phyloP scores from a whole-genome alignment of 2,797 vertebrate genomes.

The Amazona finschi region DNA sequence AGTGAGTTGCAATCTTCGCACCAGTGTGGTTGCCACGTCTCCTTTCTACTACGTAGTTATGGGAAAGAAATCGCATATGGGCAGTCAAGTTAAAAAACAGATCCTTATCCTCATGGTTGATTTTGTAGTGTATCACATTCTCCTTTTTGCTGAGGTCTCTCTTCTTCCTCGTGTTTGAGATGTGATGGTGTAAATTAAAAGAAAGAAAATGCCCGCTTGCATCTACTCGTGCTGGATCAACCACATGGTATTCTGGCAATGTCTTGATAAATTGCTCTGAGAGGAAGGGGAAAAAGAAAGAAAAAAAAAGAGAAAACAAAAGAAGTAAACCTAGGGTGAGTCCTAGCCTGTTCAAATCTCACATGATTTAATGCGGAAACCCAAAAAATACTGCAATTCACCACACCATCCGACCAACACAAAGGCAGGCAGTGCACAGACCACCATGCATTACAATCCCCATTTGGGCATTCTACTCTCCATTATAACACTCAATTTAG shows the following conservation, averaged over 20 bases:
- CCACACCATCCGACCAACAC: neutral
- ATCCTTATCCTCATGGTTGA: constrained; percentile 77
- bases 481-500: neutral
- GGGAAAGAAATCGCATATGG: constrained; percentile 81
- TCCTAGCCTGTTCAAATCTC: neutral
- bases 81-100: constrained; percentile 86
- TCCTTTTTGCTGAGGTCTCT: constrained; percentile 72
- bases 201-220: constrained; percentile 84
- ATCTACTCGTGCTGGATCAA: constrained; percentile 84
- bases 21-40: constrained; percentile 76
- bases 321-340: neutral
- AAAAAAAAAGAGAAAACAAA: neutral
- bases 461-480: neutral
- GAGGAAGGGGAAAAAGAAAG: neutral
- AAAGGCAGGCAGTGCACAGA: neutral
- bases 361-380: neutral
- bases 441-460: neutral
- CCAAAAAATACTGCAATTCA: neutral
- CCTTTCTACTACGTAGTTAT: constrained; percentile 85
- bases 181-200: constrained; percentile 77
- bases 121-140: constrained; percentile 82
- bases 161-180: constrained; percentile 70
- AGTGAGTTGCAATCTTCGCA: constrained; percentile 52
- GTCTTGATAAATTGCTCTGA: constrained; percentile 78
- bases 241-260: constrained; percentile 78